phyloP scores from a whole-genome alignment of 2,888 invertebrate genomes.

The Troilus luridus region DNA sequence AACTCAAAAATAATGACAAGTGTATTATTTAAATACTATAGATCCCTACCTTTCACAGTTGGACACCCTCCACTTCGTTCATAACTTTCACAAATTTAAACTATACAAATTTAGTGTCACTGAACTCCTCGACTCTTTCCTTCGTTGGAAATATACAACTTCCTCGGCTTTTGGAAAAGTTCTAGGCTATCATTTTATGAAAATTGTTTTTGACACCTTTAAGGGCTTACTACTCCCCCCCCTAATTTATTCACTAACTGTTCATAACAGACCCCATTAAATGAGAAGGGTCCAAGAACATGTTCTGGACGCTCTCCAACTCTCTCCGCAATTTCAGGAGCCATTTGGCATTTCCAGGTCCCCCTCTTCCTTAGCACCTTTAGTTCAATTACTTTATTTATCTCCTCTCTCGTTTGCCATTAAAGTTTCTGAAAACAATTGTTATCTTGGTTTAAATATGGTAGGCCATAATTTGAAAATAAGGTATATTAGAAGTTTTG shows the following conservation, averaged over 20 bases:
- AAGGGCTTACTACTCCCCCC: not conserved
- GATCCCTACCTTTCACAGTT: not conserved
- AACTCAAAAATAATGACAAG: no score
- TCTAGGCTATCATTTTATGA: not conserved
- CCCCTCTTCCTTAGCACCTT: not conserved
- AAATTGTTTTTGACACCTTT: slow-evolving; percentile 29
- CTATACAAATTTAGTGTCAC: not conserved
- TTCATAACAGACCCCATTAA: slow-evolving; percentile 25
- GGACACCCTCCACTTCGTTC: not conserved
- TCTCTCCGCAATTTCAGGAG: slow-evolving; percentile 18
- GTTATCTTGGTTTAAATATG: not conserved
- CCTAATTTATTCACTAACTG: slow-evolving; percentile 44
- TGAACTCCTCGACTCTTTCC: not conserved
- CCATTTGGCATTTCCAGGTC: slow-evolving; percentile 21
- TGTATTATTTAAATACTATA: no score
- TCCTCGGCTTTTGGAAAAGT: not conserved
- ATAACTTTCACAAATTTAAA: not conserved
- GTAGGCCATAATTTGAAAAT: not conserved
- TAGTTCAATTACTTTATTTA: not conserved
- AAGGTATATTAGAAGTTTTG: no score
- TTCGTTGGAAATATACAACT: not conserved
- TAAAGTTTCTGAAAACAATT: not conserved
- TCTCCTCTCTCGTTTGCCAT: not conserved
- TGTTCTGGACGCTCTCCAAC: slow-evolving; percentile 23
- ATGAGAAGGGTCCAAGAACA: not conserved